Percentiles rank a stretch among this genome's conserved stretches.
Conservation (phyloP, 2,888 invertebrate genomes). For the Hirudinaria manillensis region DNA sequence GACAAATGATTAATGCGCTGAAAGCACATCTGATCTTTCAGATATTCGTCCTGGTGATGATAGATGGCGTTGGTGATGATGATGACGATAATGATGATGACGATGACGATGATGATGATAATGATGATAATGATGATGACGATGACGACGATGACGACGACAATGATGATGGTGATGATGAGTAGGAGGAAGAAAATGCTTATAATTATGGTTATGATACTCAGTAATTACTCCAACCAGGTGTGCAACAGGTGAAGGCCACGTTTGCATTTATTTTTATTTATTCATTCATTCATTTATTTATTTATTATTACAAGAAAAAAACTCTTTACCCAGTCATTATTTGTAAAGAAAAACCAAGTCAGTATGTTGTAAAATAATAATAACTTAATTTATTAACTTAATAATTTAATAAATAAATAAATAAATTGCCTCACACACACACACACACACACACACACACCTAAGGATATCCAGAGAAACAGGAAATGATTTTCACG, state of each 20-base stretch:
- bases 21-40: background rate
- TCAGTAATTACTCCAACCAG: too few relatives aligned
- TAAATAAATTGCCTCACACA: background rate
- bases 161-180: background rate
- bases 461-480: background rate
- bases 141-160: background rate
- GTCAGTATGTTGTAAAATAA: too few relatives aligned
- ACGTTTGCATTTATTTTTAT: too few relatives aligned
- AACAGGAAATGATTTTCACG: too few relatives aligned
- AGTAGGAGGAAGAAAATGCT: background rate
- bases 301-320: too few relatives aligned
- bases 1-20: background rate
- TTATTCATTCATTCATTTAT: too few relatives aligned
- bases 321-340: too few relatives aligned
- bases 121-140: background rate
- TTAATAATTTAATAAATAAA: too few relatives aligned
- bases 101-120: background rate
- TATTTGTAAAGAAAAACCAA: too few relatives aligned
- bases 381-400: too few relatives aligned
- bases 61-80: background rate
- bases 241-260: too few relatives aligned
- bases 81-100: background rate
- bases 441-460: constrained; percentile 2
- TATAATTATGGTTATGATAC: background rate
- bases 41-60: background rate